Percentiles rank a stretch among this genome's conserved stretches.
Evolutionary conservation across 2,113 vertebrate species (phyloP).

Genomic region (Cathartes aura): DNA sequence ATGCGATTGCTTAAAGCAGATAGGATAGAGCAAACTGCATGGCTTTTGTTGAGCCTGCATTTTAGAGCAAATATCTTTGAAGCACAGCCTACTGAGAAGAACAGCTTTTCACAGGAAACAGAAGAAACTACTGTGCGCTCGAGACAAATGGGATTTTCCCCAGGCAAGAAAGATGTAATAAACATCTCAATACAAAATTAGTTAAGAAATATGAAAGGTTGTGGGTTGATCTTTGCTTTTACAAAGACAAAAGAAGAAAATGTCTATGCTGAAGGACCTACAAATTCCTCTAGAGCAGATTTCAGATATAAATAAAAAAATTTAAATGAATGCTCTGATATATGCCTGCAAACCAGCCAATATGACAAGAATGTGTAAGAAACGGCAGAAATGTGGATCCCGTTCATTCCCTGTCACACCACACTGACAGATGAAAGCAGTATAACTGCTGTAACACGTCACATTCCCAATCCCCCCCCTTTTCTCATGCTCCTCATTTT

Average conservation of each 20-base stretch:
- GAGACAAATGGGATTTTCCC: constrained; percentile 31
- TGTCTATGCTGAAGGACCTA: neutral
- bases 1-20: neutral
- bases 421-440: neutral
- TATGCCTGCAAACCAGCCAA: constrained; percentile 16
- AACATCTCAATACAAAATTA: constrained; percentile 50
- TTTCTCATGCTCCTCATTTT: neutral
- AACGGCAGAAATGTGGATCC: neutral
- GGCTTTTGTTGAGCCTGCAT: constrained; percentile 21
- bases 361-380: neutral
- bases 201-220: constrained; percentile 17
- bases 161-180: constrained; percentile 46
- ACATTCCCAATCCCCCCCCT: neutral
- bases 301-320: constrained; percentile 31
- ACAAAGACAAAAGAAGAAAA: constrained; percentile 3
- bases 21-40: neutral
- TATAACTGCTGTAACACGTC: neutral
- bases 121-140: neutral
- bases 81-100: constrained; percentile 33
- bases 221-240: constrained; percentile 13
- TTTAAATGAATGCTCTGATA: constrained; percentile 1
- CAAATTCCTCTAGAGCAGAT: constrained; percentile 5
- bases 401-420: neutral
- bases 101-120: constrained; percentile 40
- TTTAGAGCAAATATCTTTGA: constrained; percentile 24